phyloP scores from a whole-genome alignment of 30 jellyfish, hydroid and myxozoan species.

The Morbakka virulenta region DNA sequence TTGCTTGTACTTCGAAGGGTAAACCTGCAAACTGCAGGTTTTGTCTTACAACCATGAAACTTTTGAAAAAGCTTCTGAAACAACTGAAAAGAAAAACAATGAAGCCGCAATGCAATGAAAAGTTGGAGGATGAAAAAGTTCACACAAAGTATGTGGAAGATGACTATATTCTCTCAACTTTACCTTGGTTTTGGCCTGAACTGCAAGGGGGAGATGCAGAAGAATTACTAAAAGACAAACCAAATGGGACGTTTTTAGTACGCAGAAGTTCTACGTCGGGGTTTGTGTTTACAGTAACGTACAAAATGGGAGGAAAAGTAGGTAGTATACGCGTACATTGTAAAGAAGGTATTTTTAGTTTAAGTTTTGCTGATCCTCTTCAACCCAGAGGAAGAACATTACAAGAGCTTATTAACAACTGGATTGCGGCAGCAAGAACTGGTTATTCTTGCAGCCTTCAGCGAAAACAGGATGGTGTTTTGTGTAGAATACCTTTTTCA shows the following conservation, averaged over 20 bases:
- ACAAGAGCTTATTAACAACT: slow-evolving; percentile 24
- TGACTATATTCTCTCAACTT: slow-evolving; percentile 43
- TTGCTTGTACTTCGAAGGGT: no score
- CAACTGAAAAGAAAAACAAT: no score
- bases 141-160: slow-evolving; percentile 41
- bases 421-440: neutral
- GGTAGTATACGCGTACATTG: slow-evolving; percentile 65
- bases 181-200: slow-evolving; percentile 70
- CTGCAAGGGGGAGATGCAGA: slow-evolving; percentile 31
- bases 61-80: no score
- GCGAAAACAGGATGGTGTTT: slow-evolving; percentile 14
- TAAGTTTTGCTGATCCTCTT: slow-evolving; percentile 8
- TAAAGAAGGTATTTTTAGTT: slow-evolving; percentile 43
- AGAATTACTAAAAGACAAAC: neutral
- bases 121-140: no score
- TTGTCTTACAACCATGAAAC: no score
- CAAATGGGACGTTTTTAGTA: slow-evolving; percentile 59
- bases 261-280: slow-evolving; percentile 68
- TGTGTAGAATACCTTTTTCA: slow-evolving; percentile 20
- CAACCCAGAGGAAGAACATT: slow-evolving; percentile 64
- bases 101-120: no score
- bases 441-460: slow-evolving; percentile 23
- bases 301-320: slow-evolving; percentile 33
- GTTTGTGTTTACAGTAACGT: slow-evolving; percentile 52
- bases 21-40: no score